Evolutionary conservation across 2,113 vertebrate genomes (phyloP), one percentile per base, ranked within the genome.

Genomic region (Hymenochirus boettgeri): DNA sequence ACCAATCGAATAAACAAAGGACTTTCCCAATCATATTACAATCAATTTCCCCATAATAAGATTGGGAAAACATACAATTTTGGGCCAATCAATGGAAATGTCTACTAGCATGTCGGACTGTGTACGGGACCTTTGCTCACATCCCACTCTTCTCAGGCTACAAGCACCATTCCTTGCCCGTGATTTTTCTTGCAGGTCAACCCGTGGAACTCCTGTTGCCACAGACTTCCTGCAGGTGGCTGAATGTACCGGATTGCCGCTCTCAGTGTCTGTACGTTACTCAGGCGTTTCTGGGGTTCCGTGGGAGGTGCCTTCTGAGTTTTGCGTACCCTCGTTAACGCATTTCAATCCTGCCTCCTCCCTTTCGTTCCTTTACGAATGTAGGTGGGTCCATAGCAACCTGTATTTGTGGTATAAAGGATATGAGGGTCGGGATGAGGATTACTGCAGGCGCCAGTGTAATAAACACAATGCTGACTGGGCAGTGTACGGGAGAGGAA

Each of bases 221-320:
- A 73, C 39, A 88, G 23, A 87, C 70, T 7, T 87, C 82, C 61
- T 89, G 88, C 0, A 90, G 80, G 62, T 81, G 71, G 8, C 46
- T 56, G 2, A 90, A n/a, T 90, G 71, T 90, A 90, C 42, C 78
- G 86, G 51, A 90, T 86, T 0, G 89, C 89, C 15, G 89, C 89
- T 58, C 83, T 73, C 11, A 90, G 88, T 0, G 87, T 90, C 71
- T 89, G 86, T 56, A 90, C 89, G 62, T 90, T 90, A 76, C 89
- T 90, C 70, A 90, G 84, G 8, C 87, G 71, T 7, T 84, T 89
- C 57, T 88, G 24, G 85, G 86, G 1, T 89, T 82, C 64, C 81
- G 80, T 0, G 88, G 89, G 2, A 90, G 80, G 52, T 89, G 89
- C 26, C 80, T 83, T 45, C 83, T 78, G 48, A 90, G 83, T 45